Evolutionary conservation across 92 coral and sea anemone genomes (phyloP), one percentile per base, ranked within the genome.

Genomic region (Phymanthus crucifer): DNA sequence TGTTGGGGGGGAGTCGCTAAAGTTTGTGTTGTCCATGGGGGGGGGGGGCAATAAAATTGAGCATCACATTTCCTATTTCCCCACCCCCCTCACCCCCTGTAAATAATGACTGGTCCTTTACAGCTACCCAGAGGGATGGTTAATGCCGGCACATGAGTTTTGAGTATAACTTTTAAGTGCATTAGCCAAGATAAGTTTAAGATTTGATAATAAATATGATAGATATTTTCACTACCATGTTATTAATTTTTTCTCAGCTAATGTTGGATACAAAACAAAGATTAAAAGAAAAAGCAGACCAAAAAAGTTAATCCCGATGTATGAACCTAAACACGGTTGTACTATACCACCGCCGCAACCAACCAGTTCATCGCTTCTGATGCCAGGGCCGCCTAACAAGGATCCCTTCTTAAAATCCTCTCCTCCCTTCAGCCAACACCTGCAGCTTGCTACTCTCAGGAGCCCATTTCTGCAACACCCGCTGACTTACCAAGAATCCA

Each of bases 251-350:
- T 61, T 24, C n/a, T 24, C 36, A 77, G 81, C 64, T n/a, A 26
- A 32, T 21, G 56, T 77, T 64, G 81, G 81, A 23, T 37, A 77
- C 18, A 77, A 77, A 34, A 77, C 72, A 18, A 77, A 77, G 24
- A 9, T 24, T 1, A 77, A 77, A 64, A 45, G 81, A 13, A 77
- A 77, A 64, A 61, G 72, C 13, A 77, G 38, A 34, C 81, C 81
- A 21, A 61, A 50, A 13, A 77, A 43, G 40, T 50, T 77, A 21
- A 66, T 31, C n/a, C 71, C 80, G 21, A 12, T 12, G 40, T 38
- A 68, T 26, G 33, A 61, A 27, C 68, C 68, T 54, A 24, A 19
- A 54, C n/a, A 54, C 14, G 64, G 64, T 19, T 21, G 27, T 54
- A 43, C 12, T 10, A 7, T 43, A 43, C 14, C 48, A 10, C 48